A percentile compares a stretch with the other conserved stretches of the same genome.
These are phyloP conservation scores for Pseudopipra pipra DNA, from an alignment of 2,113 vertebrate species.

Conservation along the genomic window DNA sequence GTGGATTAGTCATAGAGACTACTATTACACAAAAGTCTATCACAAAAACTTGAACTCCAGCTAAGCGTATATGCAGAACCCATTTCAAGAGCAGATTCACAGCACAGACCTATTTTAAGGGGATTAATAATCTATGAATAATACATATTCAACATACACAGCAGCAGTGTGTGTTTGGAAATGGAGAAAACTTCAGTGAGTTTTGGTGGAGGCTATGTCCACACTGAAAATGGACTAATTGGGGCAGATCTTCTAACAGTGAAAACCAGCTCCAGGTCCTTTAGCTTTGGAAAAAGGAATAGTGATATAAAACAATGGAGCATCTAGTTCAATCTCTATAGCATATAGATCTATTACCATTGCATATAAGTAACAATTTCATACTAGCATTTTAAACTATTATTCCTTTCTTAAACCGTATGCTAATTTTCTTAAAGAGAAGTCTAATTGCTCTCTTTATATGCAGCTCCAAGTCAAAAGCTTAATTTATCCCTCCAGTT, in stretches of 20 bases:
- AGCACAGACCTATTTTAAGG: constrained; percentile 36
- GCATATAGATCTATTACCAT: neutral
- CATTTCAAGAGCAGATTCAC: constrained; percentile 37
- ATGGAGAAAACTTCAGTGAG: neutral
- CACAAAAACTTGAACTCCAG: neutral
- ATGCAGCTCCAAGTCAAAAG: constrained; percentile 43
- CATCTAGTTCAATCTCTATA: neutral
- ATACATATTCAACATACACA: neutral
- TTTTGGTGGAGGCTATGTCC: neutral
- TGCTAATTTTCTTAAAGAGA: constrained; percentile 47
- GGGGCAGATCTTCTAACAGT: neutral
- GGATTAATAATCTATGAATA: constrained; percentile 61
- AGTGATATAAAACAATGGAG: neutral
- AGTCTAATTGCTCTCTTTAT: constrained; percentile 30
- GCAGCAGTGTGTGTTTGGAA: neutral
- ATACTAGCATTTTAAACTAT: neutral
- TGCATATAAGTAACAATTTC: neutral
- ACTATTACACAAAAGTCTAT: neutral
- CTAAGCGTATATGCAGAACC: neutral
- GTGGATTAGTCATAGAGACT: neutral
- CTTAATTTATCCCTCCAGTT: constrained; percentile 30
- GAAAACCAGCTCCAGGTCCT: neutral
- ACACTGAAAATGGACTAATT: neutral
- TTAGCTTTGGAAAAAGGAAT: neutral
- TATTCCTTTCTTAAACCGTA: neutral